Conservation (phyloP, 1,140 invertebrate genomes). For the Ips typographus region DNA sequence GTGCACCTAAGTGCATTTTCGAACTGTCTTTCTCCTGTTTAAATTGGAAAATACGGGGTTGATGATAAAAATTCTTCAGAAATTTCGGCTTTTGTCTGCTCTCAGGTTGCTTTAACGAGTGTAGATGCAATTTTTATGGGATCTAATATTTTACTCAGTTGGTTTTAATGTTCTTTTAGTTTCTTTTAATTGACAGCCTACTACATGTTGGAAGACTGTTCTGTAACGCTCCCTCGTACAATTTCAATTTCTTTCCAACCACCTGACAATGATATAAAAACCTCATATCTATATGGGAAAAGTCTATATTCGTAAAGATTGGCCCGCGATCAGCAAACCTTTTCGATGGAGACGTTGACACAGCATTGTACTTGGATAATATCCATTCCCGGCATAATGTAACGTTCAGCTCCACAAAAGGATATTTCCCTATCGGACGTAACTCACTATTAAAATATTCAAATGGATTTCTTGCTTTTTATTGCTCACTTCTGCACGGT, state of each 20-base stretch:
- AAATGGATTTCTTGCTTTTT: slow-evolving; percentile 40
- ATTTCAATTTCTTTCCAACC: slow-evolving; percentile 27
- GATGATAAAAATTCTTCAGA: slow-evolving; percentile 11
- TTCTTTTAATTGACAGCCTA: too few relatives aligned
- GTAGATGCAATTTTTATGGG: too few relatives aligned
- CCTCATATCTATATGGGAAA: slow-evolving; percentile 41
- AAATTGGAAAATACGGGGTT: slow-evolving; percentile 28
- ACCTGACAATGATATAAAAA: slow-evolving; percentile 43
- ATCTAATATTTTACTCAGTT: too few relatives aligned
- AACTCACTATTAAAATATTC: slow-evolving; percentile 43
- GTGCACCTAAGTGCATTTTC: slow-evolving; percentile 42
- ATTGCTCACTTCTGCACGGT: slow-evolving; percentile 30
- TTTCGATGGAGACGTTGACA: slow-evolving; percentile 46
- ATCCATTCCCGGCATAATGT: slow-evolving; percentile 47
- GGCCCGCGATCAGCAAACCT: slow-evolving; percentile 45
- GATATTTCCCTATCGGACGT: slow-evolving; percentile 38
- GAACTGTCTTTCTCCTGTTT: slow-evolving; percentile 19
- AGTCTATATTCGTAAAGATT: slow-evolving; percentile 42
- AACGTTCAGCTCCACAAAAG: slow-evolving; percentile 41
- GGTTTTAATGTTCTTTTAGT: too few relatives aligned
- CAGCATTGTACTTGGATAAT: slow-evolving; percentile 47
- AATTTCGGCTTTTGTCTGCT: background rate
- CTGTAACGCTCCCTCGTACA: slow-evolving; percentile 1
- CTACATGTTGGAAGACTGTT: background rate
- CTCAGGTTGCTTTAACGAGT: too few relatives aligned